Evolutionary conservation across 1,140 invertebrate genomes (phyloP), one percentile per base, ranked within the genome.

Genomic region (Aricia agestis): DNA sequence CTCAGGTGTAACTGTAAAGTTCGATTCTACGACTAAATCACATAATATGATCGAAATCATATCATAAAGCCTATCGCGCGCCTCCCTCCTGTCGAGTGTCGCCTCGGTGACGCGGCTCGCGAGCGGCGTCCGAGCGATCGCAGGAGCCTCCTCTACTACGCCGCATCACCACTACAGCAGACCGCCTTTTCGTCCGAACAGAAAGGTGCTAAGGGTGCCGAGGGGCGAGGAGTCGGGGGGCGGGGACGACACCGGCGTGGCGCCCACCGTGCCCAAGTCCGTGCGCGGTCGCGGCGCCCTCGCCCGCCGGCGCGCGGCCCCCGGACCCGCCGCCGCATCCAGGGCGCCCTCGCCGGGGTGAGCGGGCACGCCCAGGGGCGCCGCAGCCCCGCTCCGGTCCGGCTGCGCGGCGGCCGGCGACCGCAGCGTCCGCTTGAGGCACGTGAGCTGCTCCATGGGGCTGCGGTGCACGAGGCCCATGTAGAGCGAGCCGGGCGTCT

Each of bases 141-240:
- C 36, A 68, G 70, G 70, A 67, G 69, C 66, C 72, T 70, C 69
- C 71, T 70, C 63, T 59, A 67, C 42, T 41, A 42, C 25, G 10
- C 6, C 6, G 18, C 18, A 63, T 19, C 59, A 63, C 59, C 41
- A 70, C 63, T 70, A 97, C 74, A 97, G 93, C 75, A 96, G 93
- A 15, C 96, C 96, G 63, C 96, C 96, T 82, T 97, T 97, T 69
- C 96, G 92, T 36, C 96, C 96, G 85, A 97, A 97, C 11, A 97
- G 92, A 76, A 97, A 92, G 75, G 81, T 81, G 91, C 96, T 96
- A 68, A 97, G 93, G 31, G 95, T 96, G 68, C 96, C 96, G 15
- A 96, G 91, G 1, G 96, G 94, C 15, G 95, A 94, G 6, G 82
- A 74, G 71, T 82, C 75, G 0, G 86, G 70, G 3, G 92, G 82